Base-by-base conservation (phyloP, 2,113 vertebrate genomes). In the Archocentrus centrarchus region DNA sequence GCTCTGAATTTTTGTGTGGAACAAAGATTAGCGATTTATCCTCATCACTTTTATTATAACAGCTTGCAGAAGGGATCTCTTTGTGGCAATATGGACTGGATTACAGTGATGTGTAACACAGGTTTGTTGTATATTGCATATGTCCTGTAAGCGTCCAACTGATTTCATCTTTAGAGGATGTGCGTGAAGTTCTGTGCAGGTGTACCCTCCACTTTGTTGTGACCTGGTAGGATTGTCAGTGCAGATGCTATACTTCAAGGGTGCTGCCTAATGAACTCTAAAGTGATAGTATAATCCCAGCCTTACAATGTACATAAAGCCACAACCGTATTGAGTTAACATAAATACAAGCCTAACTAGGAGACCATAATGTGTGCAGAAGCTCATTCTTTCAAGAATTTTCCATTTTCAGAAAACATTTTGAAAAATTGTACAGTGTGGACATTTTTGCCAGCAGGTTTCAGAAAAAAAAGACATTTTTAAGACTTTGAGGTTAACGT, bases 341-440 rank as follows among this genome's bases (percentile, higher is more conserved):
- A 32, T 0, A 30, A 73, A 55, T 73, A 35, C 3, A 35, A n/a
- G 55, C 18, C 47, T 35, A 55, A 73, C 27, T 55, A 35, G 47
- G n/a, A 73, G 68, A 73, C 47, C 55, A 55, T 55, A 73, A 55
- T n/a, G 32, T 73, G 18, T 35, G 55, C 27, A 73, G 68, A 73
- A 55, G 8, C 68, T 73, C 47, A n/a, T 55, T 73, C 47, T 73
- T 73, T 73, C 18, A 55, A 73, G 27, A 73, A 53, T 55, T 9
- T 73, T 3, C 18, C 11, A n/a, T 18, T 73, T 73, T n/a, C 4
- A 30, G 3, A 35, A 55, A 73, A 55, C 11, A 75, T 60, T 77
- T 47, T 77, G 32, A 80, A 80, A 27, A 22, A 58, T 35, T 20
- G 17, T 5, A 10, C 32, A 66, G 32, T 0, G 3, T 41, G 37